Evolutionary conservation across 2,113 vertebrate genomes (phyloP).

Genomic region (Thryonomys swinderianus): DNA sequence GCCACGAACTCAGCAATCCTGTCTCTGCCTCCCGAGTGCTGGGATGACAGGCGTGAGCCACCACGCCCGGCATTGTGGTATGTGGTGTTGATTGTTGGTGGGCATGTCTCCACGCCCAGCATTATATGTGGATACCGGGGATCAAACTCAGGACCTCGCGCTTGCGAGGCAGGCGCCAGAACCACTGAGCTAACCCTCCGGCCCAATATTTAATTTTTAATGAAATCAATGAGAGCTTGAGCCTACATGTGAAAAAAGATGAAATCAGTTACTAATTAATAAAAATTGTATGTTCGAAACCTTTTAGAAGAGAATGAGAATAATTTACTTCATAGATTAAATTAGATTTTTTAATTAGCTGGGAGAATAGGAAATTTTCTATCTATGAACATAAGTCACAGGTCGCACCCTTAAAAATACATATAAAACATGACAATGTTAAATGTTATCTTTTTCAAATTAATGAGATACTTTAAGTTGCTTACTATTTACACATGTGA

Average conservation of each 20-base stretch:
- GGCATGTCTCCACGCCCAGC: no score
- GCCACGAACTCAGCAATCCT: no score
- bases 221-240: conserved; percentile 14
- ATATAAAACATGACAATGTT: background rate
- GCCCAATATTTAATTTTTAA: conserved; percentile 1
- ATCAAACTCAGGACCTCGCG: no score
- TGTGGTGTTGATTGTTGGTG: no score
- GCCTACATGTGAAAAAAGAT: background rate
- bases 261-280: conserved; percentile 43
- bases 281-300: background rate
- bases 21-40: no score
- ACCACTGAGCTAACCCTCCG: no score
- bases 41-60: no score
- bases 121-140: no score
- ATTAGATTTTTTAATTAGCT: conserved; percentile 53
- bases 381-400: conserved; percentile 51
- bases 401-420: background rate
- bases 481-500: background rate
- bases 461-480: background rate
- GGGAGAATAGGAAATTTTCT: conserved; percentile 15
- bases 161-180: no score
- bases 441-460: background rate
- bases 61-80: no score
- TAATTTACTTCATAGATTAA: conserved; percentile 34
- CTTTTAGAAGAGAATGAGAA: conserved; percentile 61